Conservation (phyloP, 2,797 vertebrate species). For the Sorex maritimensis region DNA sequence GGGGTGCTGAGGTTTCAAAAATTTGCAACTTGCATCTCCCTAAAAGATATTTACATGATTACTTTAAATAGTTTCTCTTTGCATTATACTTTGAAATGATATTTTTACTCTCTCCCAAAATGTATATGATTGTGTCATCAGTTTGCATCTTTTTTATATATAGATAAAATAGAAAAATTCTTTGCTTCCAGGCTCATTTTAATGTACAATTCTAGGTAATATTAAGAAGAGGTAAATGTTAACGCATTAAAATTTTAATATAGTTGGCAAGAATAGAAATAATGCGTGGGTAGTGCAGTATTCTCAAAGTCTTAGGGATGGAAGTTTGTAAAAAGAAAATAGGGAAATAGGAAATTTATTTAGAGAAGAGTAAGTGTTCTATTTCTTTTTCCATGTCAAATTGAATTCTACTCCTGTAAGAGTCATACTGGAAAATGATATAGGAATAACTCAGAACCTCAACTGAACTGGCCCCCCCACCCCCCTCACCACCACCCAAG, state of each 20-base stretch:
- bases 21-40: slow-evolving; percentile 49
- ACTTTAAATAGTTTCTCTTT: slow-evolving; percentile 65
- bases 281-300: neutral
- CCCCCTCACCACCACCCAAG: neutral
- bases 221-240: slow-evolving; percentile 63
- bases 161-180: slow-evolving; percentile 27
- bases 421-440: neutral
- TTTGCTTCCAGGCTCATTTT: slow-evolving; percentile 69
- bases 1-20: slow-evolving; percentile 41
- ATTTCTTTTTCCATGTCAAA: slow-evolving; percentile 36
- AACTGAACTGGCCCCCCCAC: no score
- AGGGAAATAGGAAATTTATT: neutral
- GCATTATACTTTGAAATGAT: slow-evolving; percentile 70
- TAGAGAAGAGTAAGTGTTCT: slow-evolving; percentile 44
- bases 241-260: slow-evolving; percentile 62
- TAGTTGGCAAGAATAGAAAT: slow-evolving; percentile 57
- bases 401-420: slow-evolving; percentile 37
- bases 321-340: neutral
- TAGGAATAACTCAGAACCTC: neutral
- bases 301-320: neutral
- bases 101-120: slow-evolving; percentile 69
- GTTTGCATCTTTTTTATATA: slow-evolving; percentile 66
- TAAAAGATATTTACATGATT: slow-evolving; percentile 71
- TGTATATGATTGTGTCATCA: slow-evolving; percentile 50
- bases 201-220: slow-evolving; percentile 57